These are phyloP conservation scores for Ophraella communa DNA, from an alignment of 2,888 invertebrate genomes.

Conservation along the genomic window DNA sequence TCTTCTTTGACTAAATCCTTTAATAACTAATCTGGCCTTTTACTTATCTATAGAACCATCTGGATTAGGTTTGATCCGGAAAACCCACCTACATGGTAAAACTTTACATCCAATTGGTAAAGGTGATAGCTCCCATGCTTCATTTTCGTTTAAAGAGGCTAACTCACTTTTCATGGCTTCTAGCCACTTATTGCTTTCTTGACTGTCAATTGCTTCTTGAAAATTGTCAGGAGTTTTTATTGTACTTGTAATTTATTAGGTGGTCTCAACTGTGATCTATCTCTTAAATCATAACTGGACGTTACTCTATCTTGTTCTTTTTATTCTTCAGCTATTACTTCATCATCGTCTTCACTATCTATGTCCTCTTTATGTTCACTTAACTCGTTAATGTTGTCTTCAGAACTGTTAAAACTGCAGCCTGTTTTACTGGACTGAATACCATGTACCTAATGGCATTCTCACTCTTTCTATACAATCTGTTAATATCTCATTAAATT, in stretches of 20 bases:
- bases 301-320: background rate
- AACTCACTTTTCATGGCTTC: slow-evolving; percentile 47
- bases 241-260: background rate
- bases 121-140: slow-evolving; percentile 43
- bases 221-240: background rate
- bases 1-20: slow-evolving; percentile 39
- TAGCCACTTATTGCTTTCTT: slow-evolving; percentile 34
- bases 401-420: no score
- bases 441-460: background rate
- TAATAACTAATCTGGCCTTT: no score
- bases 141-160: slow-evolving; percentile 45
- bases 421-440: no score
- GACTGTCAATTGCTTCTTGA: slow-evolving; percentile 28
- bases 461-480: background rate
- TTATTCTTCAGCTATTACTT: background rate
- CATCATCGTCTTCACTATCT: background rate
- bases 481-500: slow-evolving; percentile 6
- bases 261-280: background rate
- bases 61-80: slow-evolving; percentile 43
- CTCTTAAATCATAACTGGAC: no score
- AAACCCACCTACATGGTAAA: slow-evolving; percentile 47
- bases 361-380: background rate
- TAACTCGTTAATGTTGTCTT: background rate
- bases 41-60: slow-evolving; percentile 42
- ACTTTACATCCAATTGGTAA: slow-evolving; percentile 33